Conservation (phyloP, 2,113 vertebrate genomes). For the Arothron firmamentum region DNA sequence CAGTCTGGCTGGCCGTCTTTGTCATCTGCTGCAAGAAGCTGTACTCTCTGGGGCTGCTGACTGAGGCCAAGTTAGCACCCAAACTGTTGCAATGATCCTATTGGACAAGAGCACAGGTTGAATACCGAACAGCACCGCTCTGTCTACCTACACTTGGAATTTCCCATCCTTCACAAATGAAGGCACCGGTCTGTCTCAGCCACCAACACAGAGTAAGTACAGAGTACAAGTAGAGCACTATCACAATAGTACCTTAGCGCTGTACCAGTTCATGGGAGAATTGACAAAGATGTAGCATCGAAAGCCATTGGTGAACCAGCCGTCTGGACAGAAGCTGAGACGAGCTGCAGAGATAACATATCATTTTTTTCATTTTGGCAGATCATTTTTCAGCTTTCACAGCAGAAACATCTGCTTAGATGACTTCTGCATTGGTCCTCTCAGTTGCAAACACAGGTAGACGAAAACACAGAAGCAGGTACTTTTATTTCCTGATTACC, state of each 20-base stretch:
- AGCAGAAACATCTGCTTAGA: conserved; percentile 16
- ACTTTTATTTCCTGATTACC: neutral
- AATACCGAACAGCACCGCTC: too few relatives aligned
- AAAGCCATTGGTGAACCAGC: too few relatives aligned
- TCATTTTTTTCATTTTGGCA: too few relatives aligned
- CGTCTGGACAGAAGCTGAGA: too few relatives aligned
- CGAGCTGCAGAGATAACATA: neutral
- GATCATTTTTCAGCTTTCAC: too few relatives aligned
- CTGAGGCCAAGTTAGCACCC: conserved; percentile 17
- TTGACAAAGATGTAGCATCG: too few relatives aligned
- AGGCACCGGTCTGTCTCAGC: neutral
- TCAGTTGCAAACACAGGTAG: conserved; percentile 11
- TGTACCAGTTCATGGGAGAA: conserved; percentile 4
- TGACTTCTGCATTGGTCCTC: neutral
- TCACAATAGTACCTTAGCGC: conserved; percentile 8
- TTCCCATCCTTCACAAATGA: neutral
- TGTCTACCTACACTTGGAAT: too few relatives aligned
- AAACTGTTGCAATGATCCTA: conserved; percentile 11
- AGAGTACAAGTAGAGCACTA: neutral
- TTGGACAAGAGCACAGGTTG: neutral
- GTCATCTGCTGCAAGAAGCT: conserved; percentile 15
- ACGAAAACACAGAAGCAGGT: conserved; percentile 2
- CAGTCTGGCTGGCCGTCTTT: neutral
- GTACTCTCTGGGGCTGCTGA: conserved; percentile 5
- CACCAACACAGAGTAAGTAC: neutral